Percentiles rank a stretch among this genome's conserved stretches.
Conservation (phyloP, 2,113 vertebrate species). For the Ascaphus truei region DNA sequence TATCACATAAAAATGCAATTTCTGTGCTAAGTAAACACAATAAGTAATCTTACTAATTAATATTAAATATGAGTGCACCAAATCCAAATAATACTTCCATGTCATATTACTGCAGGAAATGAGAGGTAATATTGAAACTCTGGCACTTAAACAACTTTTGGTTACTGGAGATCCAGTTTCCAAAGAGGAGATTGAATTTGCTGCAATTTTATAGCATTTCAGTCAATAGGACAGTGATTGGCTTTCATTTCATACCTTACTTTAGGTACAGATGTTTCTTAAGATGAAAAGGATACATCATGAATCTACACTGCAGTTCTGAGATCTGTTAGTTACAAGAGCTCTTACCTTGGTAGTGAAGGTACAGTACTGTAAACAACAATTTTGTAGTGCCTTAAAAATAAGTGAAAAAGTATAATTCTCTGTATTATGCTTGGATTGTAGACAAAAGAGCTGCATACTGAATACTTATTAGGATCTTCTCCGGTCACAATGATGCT, state of each 20-base stretch:
- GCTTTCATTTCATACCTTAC: constrained; percentile 1
- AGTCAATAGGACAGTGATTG: neutral
- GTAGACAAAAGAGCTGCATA: too few relatives aligned
- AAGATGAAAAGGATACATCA: constrained; percentile 15
- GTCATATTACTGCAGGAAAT: neutral
- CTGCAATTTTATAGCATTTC: constrained; percentile 8
- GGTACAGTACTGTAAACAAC: neutral
- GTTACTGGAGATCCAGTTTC: neutral
- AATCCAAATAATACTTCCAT: neutral
- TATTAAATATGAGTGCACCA: neutral
- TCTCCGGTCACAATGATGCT: neutral
- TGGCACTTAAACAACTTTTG: neutral
- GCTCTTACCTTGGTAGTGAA: neutral
- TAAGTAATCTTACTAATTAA: too few relatives aligned
- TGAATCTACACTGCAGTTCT: neutral
- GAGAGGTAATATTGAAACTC: neutral
- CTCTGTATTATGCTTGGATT: too few relatives aligned
- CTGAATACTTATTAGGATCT: neutral
- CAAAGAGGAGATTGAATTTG: neutral
- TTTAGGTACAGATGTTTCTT: constrained; percentile 5
- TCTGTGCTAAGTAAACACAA: too few relatives aligned
- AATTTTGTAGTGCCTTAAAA: constrained; percentile 8
- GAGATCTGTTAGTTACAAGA: constrained; percentile 1
- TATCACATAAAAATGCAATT: too few relatives aligned
- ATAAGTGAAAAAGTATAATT: neutral